Conservation (phyloP, 2,888 invertebrate genomes). For the Mythimna impura region DNA sequence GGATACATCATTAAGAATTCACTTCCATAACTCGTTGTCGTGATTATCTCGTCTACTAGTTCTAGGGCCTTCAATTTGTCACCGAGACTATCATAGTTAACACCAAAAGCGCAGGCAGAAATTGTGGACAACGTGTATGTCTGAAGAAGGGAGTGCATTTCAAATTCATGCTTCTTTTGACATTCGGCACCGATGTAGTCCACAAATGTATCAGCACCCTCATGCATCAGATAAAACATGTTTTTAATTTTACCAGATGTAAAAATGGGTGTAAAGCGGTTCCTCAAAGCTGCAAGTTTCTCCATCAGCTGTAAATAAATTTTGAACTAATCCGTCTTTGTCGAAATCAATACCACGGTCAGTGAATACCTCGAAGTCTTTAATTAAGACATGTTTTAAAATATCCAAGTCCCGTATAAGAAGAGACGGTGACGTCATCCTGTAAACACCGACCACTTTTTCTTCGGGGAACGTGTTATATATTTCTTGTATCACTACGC, state of each 20-base stretch:
- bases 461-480: slow-evolving; percentile 70
- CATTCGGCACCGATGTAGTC: slow-evolving; percentile 60
- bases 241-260: slow-evolving; percentile 78
- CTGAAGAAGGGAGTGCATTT: slow-evolving; percentile 67
- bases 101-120: slow-evolving; percentile 73
- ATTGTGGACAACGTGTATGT: slow-evolving; percentile 72
- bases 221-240: slow-evolving; percentile 74
- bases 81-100: slow-evolving; percentile 66
- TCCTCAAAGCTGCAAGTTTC: slow-evolving; percentile 74
- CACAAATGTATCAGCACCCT: slow-evolving; percentile 70
- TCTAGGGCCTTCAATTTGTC: slow-evolving; percentile 55
- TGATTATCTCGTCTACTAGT: slow-evolving; percentile 53
- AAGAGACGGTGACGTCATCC: slow-evolving; percentile 73
- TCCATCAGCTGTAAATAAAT: slow-evolving; percentile 74
- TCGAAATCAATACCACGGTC: slow-evolving; percentile 76
- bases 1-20: slow-evolving; percentile 76
- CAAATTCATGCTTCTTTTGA: slow-evolving; percentile 60
- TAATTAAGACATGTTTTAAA: slow-evolving; percentile 77
- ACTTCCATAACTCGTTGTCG: slow-evolving; percentile 43
- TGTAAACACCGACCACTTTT: slow-evolving; percentile 77
- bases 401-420: slow-evolving; percentile 77
- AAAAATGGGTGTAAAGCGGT: slow-evolving; percentile 75
- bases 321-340: slow-evolving; percentile 72
- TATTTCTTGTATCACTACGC: slow-evolving; percentile 29
- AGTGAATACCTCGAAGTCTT: slow-evolving; percentile 75